A percentile compares a stretch with the other conserved stretches of the same genome.
phyloP scores from a whole-genome alignment of 92 coral and sea anemone genomes.

The Pocillopora meandrina region DNA sequence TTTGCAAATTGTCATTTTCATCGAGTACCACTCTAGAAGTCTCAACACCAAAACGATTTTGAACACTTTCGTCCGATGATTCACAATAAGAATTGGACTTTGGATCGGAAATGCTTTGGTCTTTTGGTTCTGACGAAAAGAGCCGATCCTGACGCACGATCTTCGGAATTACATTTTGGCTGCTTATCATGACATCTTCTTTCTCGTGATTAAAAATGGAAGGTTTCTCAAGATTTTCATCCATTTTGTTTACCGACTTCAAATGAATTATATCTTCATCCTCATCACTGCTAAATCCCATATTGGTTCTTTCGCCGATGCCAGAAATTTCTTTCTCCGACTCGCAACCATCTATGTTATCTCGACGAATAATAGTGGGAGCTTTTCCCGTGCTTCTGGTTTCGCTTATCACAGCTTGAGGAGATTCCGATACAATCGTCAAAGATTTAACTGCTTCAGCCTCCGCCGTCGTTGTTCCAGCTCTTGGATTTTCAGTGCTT shows the following conservation, averaged over 20 bases:
- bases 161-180: background rate
- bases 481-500: background rate
- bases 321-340: conserved; percentile 19
- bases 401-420: background rate
- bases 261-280: background rate
- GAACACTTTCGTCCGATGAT: background rate
- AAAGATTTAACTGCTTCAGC: background rate
- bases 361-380: conserved; percentile 16
- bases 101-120: too few species aligned
- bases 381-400: background rate
- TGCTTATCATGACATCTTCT: background rate
- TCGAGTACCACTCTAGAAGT: conserved; percentile 3
- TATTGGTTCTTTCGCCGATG: conserved; percentile 7
- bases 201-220: background rate
- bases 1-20: conserved; percentile 4
- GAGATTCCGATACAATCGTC: background rate
- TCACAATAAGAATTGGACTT: background rate
- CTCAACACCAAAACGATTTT: background rate
- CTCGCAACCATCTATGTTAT: conserved; percentile 39
- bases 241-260: background rate
- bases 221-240: too few species aligned
- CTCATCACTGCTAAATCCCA: conserved; percentile 22
- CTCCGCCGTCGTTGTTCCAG: background rate
- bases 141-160: background rate
- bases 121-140: background rate